phyloP scores from a whole-genome alignment of 2,888 invertebrate genomes.

The Tetropium fuscum region DNA sequence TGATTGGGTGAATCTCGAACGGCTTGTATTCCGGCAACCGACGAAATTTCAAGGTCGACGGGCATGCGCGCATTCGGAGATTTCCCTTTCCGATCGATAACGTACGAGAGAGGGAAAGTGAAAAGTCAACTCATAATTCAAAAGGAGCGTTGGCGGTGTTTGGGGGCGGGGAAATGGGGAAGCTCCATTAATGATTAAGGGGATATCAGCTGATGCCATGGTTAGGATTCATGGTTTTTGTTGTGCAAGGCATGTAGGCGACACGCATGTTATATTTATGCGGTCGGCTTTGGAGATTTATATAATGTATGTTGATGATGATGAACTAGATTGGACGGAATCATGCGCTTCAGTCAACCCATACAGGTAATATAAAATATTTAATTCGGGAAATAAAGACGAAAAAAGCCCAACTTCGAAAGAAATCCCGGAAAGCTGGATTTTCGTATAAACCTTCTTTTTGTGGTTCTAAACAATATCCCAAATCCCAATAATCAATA shows the following conservation, averaged over 20 bases:
- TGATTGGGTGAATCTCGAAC: slow-evolving; percentile 16
- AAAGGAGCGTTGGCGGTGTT: slow-evolving; percentile 1
- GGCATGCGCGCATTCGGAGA: slow-evolving; percentile 11
- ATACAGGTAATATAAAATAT: no score
- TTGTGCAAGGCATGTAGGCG: slow-evolving; percentile 3
- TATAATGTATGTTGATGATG: no score
- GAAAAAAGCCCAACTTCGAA: no score
- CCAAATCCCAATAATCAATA: no score
- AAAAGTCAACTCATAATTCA: slow-evolving; percentile 2
- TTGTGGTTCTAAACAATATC: no score
- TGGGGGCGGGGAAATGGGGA: neutral
- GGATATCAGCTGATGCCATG: slow-evolving; percentile 17
- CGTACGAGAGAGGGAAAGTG: slow-evolving; percentile 16
- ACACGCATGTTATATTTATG: no score
- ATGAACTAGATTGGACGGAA: no score
- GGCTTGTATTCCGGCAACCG: neutral
- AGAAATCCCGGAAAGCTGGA: no score
- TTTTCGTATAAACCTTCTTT: no score
- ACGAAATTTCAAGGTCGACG: slow-evolving; percentile 16
- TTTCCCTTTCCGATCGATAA: slow-evolving; percentile 10
- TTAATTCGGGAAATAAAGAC: no score
- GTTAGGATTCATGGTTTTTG: slow-evolving; percentile 5
- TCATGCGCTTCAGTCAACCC: no score
- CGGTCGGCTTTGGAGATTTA: no score
- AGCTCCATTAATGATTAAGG: slow-evolving; percentile 13